phyloP scores from a whole-genome alignment of 2,888 invertebrate species.

The Netelia inedita region DNA sequence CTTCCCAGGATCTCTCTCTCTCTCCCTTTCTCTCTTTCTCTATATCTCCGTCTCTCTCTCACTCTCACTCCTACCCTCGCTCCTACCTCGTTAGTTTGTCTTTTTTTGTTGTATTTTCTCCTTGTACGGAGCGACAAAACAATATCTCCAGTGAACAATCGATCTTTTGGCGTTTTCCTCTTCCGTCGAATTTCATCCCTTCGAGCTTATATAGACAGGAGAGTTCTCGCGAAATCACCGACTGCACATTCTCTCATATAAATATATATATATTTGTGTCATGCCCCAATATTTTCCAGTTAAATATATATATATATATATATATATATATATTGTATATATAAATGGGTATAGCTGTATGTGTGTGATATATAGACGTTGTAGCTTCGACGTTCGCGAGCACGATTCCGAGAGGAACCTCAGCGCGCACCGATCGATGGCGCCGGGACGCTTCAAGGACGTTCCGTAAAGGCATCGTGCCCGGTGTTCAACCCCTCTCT shows the following conservation, averaged over 20 bases:
- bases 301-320: background rate
- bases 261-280: background rate
- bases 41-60: conserved; percentile 23
- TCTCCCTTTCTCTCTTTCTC: conserved; percentile 41
- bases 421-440: conserved; percentile 66
- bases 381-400: conserved; percentile 54
- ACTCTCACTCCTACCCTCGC: conserved; percentile 3
- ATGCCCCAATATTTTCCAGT: conserved; percentile 20
- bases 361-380: conserved; percentile 37
- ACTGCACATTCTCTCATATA: background rate
- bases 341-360: background rate
- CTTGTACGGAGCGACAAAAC: conserved; percentile 36
- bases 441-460: conserved; percentile 69
- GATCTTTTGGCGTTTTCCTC: conserved; percentile 51
- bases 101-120: too few species aligned
- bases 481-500: conserved; percentile 47
- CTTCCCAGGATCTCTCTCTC: conserved; percentile 66
- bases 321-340: background rate
- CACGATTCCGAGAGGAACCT: conserved; percentile 64
- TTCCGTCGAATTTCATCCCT: conserved; percentile 47
- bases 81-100: background rate
- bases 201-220: conserved; percentile 11
- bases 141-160: conserved; percentile 49
- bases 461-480: conserved; percentile 58
- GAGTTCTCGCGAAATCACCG: conserved; percentile 20